Evolutionary conservation across 2,113 vertebrate species (phyloP).

Genomic region (Callionymus lyra): DNA sequence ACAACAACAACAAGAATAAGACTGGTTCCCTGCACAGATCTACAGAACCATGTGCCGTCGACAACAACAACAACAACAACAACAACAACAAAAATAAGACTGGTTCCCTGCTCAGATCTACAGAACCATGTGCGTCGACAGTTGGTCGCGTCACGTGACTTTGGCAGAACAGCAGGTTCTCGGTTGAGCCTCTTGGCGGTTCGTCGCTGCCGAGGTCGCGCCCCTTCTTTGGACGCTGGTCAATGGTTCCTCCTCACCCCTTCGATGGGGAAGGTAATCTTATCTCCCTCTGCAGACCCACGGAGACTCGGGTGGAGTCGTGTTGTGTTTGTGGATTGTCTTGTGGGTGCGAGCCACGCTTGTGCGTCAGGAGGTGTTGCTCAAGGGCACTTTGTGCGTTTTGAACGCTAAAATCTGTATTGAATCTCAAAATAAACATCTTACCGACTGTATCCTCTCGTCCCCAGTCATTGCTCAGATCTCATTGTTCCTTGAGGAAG

Average conservation of each 20-base stretch:
- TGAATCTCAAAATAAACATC: too few species aligned
- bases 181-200: slow-evolving; percentile 40
- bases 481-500: too few species aligned
- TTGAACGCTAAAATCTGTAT: too few species aligned
- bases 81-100: neutral
- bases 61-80: neutral
- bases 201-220: slow-evolving; percentile 37
- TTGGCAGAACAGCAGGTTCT: slow-evolving; percentile 41
- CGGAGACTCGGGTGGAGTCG: too few species aligned
- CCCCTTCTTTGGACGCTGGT: slow-evolving; percentile 45
- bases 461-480: too few species aligned
- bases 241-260: slow-evolving; percentile 43
- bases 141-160: slow-evolving; percentile 56
- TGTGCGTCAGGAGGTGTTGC: too few species aligned
- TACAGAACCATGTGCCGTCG: too few species aligned
- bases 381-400: too few species aligned
- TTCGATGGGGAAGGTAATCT: slow-evolving; percentile 55
- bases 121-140: slow-evolving; percentile 59
- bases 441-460: too few species aligned
- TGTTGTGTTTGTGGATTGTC: slow-evolving; percentile 17
- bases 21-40: slow-evolving; percentile 25
- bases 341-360: too few species aligned
- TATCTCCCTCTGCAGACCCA: too few species aligned
- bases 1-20: neutral
- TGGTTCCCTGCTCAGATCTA: slow-evolving; percentile 27